Evolutionary conservation across 2,113 vertebrate species (phyloP), one percentile per base, ranked within the genome.

Genomic region (Xiphophorus maculatus): DNA sequence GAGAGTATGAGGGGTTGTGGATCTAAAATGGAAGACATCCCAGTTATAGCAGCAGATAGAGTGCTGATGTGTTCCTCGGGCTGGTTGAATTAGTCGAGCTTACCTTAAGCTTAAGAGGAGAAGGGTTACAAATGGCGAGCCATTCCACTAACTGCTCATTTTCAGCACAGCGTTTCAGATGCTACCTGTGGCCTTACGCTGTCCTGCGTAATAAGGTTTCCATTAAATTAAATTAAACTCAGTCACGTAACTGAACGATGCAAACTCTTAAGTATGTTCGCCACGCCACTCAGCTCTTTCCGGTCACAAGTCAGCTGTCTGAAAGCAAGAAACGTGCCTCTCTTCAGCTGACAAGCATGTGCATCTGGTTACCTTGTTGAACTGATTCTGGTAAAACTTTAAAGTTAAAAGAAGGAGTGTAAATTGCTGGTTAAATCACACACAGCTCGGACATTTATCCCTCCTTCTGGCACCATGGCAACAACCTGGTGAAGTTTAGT

Each of bases 11-110:
- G 44, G 35, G 42, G 72, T 58, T 0, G 48, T 65, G 76, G 77
- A n/a, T 73, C 68, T 72, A 42, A 83, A 85, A 87, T 84, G 78
- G 73, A 85, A 88, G 85, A 90, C 87, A 83, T 91, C 87, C 85
- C 81, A 76, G 54, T 70, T 79, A 79, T 75, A 65, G 77, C 66
- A 13, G 51, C 74, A 73, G 66, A 76, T 17, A 25, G 37, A 70
- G 86, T 76, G 82, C 37, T 88, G 89, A 92, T 83, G 81, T 67
- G 65, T 63, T 76, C 63, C 74, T 81, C 63, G 63, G 62, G 51
- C 77, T 42, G 0, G 48, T 83, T 73, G 73, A 82, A 86, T 88
- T 74, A 65, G 68, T 70, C 63, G 60, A 65, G 69, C 77, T 69
- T 85, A 60, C 54, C 48, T 22, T 6, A 3, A 29, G 72, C 80